A percentile compares a stretch with the other conserved stretches of the same genome.
Conservation (phyloP, 1,140 invertebrate species). For the Euura saliciscinereae region DNA sequence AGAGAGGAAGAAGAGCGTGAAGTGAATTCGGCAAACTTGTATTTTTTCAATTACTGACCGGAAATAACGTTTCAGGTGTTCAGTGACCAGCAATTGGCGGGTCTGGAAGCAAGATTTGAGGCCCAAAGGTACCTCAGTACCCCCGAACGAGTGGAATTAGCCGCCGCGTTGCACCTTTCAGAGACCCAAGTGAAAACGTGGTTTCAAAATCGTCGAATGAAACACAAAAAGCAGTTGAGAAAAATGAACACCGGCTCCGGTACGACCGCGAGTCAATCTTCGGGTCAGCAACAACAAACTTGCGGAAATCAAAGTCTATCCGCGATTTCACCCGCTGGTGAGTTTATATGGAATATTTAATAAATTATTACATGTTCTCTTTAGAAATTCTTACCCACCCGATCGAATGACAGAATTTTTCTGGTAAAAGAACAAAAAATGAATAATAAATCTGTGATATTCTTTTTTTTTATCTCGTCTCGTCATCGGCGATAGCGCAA, state of each 20-base stretch:
- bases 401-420: too few species aligned
- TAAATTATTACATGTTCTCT: too few species aligned
- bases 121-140: constrained; percentile 96
- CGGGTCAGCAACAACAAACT: constrained; percentile 30
- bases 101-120: constrained; percentile 94
- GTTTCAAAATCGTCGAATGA: constrained; percentile 98
- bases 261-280: constrained; percentile 26
- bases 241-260: constrained; percentile 67
- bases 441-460: too few species aligned
- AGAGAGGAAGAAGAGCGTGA: too few species aligned
- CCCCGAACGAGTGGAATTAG: constrained; percentile 94
- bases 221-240: constrained; percentile 94
- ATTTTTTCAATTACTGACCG: too few species aligned
- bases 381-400: too few species aligned
- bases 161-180: constrained; percentile 87
- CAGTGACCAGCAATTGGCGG: constrained; percentile 94
- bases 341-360: constrained; percentile 12
- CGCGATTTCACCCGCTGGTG: constrained; percentile 50
- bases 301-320: constrained; percentile 40
- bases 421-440: too few species aligned
- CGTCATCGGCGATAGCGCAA: too few species aligned
- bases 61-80: constrained; percentile 68
- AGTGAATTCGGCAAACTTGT: too few species aligned
- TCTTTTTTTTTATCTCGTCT: too few species aligned
- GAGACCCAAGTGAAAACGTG: constrained; percentile 99